These are phyloP conservation scores for Azorinus chamasolen DNA, from an alignment of 2,888 invertebrate species.

Conservation along the genomic window DNA sequence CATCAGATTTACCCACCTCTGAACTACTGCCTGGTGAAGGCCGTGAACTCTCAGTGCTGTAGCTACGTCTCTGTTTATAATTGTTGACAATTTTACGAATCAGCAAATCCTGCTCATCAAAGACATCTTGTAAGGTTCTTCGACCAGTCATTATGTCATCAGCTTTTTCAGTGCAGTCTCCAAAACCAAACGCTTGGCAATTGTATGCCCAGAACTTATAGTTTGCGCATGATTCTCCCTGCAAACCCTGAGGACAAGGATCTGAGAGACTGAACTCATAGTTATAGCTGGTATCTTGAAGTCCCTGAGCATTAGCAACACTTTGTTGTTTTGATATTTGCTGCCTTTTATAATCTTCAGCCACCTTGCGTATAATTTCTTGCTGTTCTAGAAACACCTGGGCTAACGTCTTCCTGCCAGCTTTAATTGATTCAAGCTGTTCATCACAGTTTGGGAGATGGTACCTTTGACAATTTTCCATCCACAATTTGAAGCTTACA, in stretches of 20 bases:
- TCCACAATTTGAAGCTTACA: conserved; percentile 79
- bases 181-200: conserved; percentile 78
- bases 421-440: conserved; percentile 72
- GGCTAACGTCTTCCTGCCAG: conserved; percentile 78
- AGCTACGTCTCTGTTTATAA: conserved; percentile 58
- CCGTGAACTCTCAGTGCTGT: conserved; percentile 52
- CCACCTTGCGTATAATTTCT: conserved; percentile 73
- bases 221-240: conserved; percentile 80
- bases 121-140: conserved; percentile 77
- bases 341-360: conserved; percentile 60
- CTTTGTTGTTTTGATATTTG: neutral
- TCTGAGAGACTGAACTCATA: conserved; percentile 41
- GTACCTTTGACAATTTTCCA: conserved; percentile 81
- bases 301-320: conserved; percentile 46
- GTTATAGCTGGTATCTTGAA: conserved; percentile 50
- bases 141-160: conserved; percentile 69
- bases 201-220: conserved; percentile 82
- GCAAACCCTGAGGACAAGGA: conserved; percentile 83
- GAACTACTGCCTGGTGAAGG: conserved; percentile 5
- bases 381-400: conserved; percentile 83
- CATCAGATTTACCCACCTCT: conserved; percentile 51
- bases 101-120: conserved; percentile 80
- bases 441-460: conserved; percentile 78
- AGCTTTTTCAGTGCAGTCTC: conserved; percentile 76
- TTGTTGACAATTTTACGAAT: conserved; percentile 73